These are phyloP conservation scores for Somateria mollissima DNA, from an alignment of 2,797 vertebrate genomes.

Conservation along the genomic window DNA sequence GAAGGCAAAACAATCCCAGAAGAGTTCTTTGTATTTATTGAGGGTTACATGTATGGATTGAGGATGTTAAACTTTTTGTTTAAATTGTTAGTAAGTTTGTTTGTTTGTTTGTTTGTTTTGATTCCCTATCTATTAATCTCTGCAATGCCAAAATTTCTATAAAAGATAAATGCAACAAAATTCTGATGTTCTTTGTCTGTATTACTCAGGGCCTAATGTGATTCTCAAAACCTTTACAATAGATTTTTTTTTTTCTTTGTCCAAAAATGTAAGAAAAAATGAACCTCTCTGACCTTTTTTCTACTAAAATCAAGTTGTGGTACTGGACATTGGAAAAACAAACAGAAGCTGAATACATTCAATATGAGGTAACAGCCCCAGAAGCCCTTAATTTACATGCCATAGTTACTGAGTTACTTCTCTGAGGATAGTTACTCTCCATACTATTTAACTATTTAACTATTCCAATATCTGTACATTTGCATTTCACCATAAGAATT, in stretches of 20 bases:
- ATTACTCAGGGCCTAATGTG: neutral
- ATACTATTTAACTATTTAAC: neutral
- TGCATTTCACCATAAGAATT: neutral
- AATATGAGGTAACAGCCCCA: neutral
- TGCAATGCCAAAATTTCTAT: neutral
- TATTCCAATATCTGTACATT: neutral
- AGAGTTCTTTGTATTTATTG: neutral
- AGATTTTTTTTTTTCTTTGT: neutral
- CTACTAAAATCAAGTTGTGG: neutral
- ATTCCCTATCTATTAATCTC: neutral
- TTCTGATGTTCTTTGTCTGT: neutral
- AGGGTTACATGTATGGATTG: neutral
- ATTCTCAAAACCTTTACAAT: neutral
- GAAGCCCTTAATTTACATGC: neutral
- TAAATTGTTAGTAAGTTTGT: neutral
- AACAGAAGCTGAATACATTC: neutral
- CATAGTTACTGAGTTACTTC: neutral
- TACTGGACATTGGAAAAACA: neutral
- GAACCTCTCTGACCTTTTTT: neutral
- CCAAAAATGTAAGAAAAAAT: neutral
- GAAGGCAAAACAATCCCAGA: neutral
- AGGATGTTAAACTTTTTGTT: neutral
- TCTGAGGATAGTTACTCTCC: neutral
- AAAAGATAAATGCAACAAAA: neutral
- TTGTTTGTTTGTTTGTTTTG: neutral